These are phyloP conservation scores for Zaprionus inermis DNA, from an alignment of 1,140 invertebrate genomes.

Conservation along the genomic window DNA sequence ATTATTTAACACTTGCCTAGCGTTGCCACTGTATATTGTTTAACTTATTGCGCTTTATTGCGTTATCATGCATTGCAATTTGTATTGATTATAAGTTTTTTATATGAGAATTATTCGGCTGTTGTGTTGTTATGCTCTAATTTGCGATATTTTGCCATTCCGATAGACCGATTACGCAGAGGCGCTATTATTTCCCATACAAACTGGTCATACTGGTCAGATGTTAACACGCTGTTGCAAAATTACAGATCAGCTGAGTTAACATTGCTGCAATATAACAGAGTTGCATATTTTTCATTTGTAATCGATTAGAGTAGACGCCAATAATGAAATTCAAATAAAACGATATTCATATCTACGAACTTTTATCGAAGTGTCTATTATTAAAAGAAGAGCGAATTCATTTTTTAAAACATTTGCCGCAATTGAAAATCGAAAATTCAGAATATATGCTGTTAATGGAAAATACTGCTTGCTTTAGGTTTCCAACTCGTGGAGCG, in stretches of 20 bases:
- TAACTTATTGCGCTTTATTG: slow-evolving; percentile 43
- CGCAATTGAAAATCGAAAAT: too few relatives aligned
- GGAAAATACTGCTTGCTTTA: too few relatives aligned
- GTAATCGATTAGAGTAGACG: too few relatives aligned
- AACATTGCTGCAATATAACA: too few relatives aligned
- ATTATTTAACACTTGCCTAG: slow-evolving; percentile 32
- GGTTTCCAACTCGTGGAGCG: too few relatives aligned
- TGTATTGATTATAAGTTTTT: slow-evolving; percentile 62
- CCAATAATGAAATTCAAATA: too few relatives aligned
- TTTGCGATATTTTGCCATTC: slow-evolving; percentile 35
- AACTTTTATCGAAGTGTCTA: too few relatives aligned
- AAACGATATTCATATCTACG: too few relatives aligned
- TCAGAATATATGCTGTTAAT: too few relatives aligned
- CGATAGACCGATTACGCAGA: slow-evolving; percentile 12
- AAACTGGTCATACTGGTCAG: slow-evolving; percentile 19
- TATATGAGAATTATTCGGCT: slow-evolving; percentile 48
- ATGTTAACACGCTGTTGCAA: background rate
- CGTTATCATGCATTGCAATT: slow-evolving; percentile 60
- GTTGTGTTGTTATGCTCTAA: slow-evolving; percentile 40
- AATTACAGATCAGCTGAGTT: background rate
- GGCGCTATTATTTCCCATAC: background rate
- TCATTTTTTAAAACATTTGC: too few relatives aligned
- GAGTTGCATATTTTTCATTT: too few relatives aligned
- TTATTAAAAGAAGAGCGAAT: too few relatives aligned
- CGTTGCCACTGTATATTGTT: slow-evolving; percentile 29